A percentile compares a stretch with the other conserved stretches of the same genome.
Conservation (phyloP, 2,113 vertebrate genomes). For the Anoplopoma fimbria region DNA sequence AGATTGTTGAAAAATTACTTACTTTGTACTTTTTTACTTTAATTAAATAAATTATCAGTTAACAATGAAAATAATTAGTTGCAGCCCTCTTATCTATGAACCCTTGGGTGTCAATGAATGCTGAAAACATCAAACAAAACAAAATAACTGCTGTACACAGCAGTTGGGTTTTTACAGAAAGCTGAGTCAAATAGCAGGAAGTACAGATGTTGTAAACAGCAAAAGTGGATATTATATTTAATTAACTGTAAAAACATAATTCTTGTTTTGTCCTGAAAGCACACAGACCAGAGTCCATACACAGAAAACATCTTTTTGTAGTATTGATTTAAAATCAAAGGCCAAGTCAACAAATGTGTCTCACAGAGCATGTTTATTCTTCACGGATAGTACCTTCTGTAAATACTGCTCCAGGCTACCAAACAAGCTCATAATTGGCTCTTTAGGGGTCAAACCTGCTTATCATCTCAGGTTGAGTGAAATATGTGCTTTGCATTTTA, state of each 20-base stretch:
- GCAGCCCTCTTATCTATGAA: not conserved
- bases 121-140: not conserved
- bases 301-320: not conserved
- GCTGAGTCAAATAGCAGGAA: not conserved
- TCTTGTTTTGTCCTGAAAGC: not conserved
- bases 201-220: not conserved
- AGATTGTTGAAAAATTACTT: too few relatives aligned
- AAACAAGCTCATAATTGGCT: slow-evolving; percentile 17
- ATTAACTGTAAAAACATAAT: not conserved
- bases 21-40: too few relatives aligned
- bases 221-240: not conserved
- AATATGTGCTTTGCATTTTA: slow-evolving; percentile 15
- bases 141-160: not conserved
- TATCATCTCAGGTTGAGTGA: not conserved
- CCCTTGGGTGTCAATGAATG: not conserved
- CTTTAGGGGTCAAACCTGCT: not conserved
- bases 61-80: not conserved
- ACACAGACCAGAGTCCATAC: not conserved
- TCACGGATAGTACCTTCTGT: not conserved
- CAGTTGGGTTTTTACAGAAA: not conserved
- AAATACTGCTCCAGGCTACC: slow-evolving; percentile 12
- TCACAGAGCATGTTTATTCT: slow-evolving; percentile 8
- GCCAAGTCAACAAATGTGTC: not conserved
- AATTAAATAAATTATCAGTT: too few relatives aligned
- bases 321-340: not conserved